Evolutionary conservation across 2,113 vertebrate genomes (phyloP).

Genomic region (Australoheros scitulus): DNA sequence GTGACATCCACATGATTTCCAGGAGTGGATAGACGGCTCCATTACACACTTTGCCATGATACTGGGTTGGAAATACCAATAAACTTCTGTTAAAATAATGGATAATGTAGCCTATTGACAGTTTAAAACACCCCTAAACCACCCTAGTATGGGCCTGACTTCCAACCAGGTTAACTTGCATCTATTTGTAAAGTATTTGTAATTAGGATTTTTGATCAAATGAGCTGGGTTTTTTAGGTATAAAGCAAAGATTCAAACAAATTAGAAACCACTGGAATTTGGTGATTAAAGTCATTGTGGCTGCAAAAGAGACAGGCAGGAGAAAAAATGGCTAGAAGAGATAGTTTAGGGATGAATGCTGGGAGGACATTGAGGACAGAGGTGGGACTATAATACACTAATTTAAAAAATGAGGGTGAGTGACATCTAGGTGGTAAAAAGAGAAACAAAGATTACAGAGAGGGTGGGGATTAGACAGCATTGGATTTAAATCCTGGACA

Average conservation of each 20-base stretch:
- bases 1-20: too few relatives aligned
- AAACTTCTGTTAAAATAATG: too few relatives aligned
- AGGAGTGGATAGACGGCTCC: too few relatives aligned
- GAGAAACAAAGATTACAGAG: conserved; percentile 43
- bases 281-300: not conserved
- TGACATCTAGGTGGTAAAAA: conserved; percentile 49
- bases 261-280: conserved; percentile 1
- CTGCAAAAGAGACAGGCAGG: not conserved
- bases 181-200: too few relatives aligned
- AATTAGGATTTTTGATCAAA: not conserved
- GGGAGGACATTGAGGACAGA: conserved; percentile 15
- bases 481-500: conserved; percentile 38
- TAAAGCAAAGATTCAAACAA: not conserved
- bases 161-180: not conserved
- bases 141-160: not conserved
- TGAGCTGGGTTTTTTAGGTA: not conserved
- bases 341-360: conserved; percentile 24
- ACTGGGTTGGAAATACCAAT: too few relatives aligned
- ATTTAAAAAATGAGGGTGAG: conserved; percentile 37
- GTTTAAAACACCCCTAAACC: not conserved
- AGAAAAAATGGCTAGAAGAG: not conserved
- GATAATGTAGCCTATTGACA: too few relatives aligned
- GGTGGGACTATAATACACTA: conserved; percentile 16
- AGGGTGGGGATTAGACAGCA: conserved; percentile 48
- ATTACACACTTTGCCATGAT: too few relatives aligned